These are phyloP conservation scores for Lepidocolaptes lacrymiger DNA, from an alignment of 2,797 vertebrate genomes.

Conservation along the genomic window DNA sequence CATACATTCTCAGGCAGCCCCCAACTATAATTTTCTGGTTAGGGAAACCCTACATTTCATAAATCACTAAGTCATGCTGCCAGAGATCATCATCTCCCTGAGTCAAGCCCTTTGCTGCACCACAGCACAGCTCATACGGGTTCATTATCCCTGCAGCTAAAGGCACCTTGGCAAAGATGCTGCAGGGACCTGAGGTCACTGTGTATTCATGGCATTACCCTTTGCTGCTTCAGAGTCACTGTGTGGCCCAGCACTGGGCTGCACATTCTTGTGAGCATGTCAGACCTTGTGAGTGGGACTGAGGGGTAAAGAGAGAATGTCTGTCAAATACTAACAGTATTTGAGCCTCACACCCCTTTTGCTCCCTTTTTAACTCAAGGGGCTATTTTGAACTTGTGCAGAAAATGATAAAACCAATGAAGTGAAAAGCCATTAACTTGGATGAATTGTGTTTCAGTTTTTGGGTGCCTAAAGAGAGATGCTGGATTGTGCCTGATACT, in stretches of 20 bases:
- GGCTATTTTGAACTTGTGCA: not conserved
- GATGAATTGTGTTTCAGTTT: not conserved
- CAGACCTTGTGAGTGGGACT: not conserved
- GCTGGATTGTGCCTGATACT: not conserved
- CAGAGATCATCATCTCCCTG: not conserved
- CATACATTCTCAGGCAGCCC: not conserved
- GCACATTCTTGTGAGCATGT: accelerated
- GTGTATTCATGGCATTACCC: accelerated
- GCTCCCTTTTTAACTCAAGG: not conserved
- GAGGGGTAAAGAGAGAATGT: not conserved
- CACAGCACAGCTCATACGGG: accelerated
- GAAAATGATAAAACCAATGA: not conserved
- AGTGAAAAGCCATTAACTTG: not conserved
- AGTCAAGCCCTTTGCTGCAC: not conserved
- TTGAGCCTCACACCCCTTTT: not conserved
- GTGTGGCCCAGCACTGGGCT: not conserved
- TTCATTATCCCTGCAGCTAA: not conserved
- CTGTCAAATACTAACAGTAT: not conserved
- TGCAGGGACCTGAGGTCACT: not conserved
- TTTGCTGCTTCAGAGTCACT: not conserved
- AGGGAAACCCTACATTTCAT: not conserved
- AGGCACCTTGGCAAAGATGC: not conserved
- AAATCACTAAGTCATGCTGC: not conserved
- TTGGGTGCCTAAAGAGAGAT: not conserved
- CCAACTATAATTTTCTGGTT: not conserved